These are phyloP conservation scores for Sericinus montela DNA, from an alignment of 2,888 invertebrate genomes.

Conservation along the genomic window DNA sequence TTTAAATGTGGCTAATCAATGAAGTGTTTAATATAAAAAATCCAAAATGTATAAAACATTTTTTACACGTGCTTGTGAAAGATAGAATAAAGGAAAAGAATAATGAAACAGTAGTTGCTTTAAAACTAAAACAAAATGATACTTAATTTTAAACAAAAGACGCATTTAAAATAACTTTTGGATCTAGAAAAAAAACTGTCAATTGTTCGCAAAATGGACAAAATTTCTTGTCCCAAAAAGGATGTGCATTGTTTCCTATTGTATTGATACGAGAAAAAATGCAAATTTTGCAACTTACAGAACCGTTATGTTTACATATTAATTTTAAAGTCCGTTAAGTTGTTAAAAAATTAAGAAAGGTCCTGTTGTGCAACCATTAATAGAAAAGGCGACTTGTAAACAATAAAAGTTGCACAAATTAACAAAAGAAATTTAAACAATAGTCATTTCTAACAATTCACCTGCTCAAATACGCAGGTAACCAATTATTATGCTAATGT, in stretches of 20 bases:
- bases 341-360: constrained; percentile 46
- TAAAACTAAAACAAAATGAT: constrained; percentile 32
- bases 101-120: constrained; percentile 16
- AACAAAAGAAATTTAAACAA: constrained; percentile 50
- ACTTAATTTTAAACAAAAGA: constrained; percentile 37
- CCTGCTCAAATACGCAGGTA: constrained; percentile 68
- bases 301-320: constrained; percentile 70
- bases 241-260: constrained; percentile 4
- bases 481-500: constrained; percentile 72
- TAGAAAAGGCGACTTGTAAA: constrained; percentile 16
- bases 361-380: constrained; percentile 43
- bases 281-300: constrained; percentile 47
- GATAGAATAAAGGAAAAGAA: neutral
- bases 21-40: no score
- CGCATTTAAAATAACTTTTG: constrained; percentile 41
- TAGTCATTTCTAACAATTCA: constrained; percentile 52
- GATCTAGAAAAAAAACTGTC: constrained; percentile 35
- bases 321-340: constrained; percentile 57
- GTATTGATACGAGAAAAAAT: constrained; percentile 32
- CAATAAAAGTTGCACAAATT: constrained; percentile 52
- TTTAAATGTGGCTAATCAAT: no score
- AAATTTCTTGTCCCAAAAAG: constrained; percentile 17
- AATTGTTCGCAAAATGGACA: constrained; percentile 14
- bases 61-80: no score
- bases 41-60: no score